Evolutionary conservation across 1,140 invertebrate genomes (phyloP), one percentile per base, ranked within the genome.

Genomic region (Rhyacophila brunnea): DNA sequence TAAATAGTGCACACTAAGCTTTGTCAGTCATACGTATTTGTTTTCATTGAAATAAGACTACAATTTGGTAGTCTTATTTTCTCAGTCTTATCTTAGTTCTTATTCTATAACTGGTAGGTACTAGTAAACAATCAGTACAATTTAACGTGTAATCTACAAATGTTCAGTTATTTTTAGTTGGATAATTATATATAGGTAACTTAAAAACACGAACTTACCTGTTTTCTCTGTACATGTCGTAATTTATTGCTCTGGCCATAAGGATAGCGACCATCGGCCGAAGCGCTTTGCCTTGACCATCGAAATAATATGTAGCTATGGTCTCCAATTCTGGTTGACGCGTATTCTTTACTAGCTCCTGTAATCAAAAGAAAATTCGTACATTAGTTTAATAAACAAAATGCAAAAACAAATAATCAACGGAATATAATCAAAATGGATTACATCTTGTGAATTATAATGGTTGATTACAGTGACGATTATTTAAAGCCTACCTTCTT

Each of bases 221-320:
- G 74, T 87, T 89, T 81, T 91, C 87, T 58, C 63, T 58, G 71
- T 89, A 86, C 65, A 91, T 81, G 81, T 95, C 92, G 72, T 88
- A 88, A 79, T 96, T 96, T 72, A 95, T 85, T 66, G 93, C 92
- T 76, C 90, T 83, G 67, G 93, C 91, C 87, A 96, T 93, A 36
- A 96, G 82, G 67, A 96, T 86, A 14, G 91, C 87, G 35, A 97
- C 87, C 87, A 95, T 92, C 17, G 95, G 95, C 68, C 95, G 85
- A 50, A 98, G 81, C 43, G 93, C 92, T 82, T 98, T 98, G 60
- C 95, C 95, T 73, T 96, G 89, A 23, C 95, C 95, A 80, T 96
- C 92, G 80, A 98, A 97, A 79, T 98, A 97, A 78, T 98, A 98
- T 66, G 88, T 90, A 44, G 93, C 86, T 77, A 97, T 93, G 66